Evolutionary conservation across 64 coral and sea anemone species (phyloP).

Genomic region (Trachythela sp.): DNA sequence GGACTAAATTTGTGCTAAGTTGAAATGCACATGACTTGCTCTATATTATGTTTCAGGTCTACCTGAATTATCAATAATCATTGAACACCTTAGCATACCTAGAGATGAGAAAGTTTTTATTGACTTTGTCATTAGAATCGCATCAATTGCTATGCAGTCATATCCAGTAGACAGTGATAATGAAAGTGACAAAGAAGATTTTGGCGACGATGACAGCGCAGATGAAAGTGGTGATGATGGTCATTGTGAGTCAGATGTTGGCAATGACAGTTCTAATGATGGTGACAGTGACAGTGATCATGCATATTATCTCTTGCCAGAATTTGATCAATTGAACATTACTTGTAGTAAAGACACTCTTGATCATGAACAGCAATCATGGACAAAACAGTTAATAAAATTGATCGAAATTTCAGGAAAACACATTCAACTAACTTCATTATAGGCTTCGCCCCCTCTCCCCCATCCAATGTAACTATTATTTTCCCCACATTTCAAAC

Average conservation of each 20-base stretch:
- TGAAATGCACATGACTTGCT: not conserved
- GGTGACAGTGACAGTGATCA: not conserved
- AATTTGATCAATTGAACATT: not conserved
- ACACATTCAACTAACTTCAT: no score
- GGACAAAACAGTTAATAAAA: no score
- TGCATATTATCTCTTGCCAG: not conserved
- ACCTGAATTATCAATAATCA: not conserved
- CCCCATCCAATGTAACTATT: no score
- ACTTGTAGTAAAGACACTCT: not conserved
- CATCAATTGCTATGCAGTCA: not conserved
- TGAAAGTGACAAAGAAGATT: not conserved
- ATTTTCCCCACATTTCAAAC: no score
- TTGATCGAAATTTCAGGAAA: no score
- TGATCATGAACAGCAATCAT: constrained; percentile 19
- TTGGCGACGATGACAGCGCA: no score
- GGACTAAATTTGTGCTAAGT: not conserved
- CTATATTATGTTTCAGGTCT: not conserved
- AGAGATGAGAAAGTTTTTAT: not conserved
- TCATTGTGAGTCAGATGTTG: not conserved
- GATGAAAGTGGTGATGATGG: constrained; percentile 11
- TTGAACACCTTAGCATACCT: not conserved
- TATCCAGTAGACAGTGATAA: not conserved
- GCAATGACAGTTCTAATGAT: not conserved
- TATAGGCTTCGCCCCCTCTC: no score
- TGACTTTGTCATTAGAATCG: not conserved